Percentiles rank a stretch among this genome's conserved stretches.
Evolutionary conservation across 2,113 vertebrate species (phyloP).

Genomic region (Pterophyllum scalare): DNA sequence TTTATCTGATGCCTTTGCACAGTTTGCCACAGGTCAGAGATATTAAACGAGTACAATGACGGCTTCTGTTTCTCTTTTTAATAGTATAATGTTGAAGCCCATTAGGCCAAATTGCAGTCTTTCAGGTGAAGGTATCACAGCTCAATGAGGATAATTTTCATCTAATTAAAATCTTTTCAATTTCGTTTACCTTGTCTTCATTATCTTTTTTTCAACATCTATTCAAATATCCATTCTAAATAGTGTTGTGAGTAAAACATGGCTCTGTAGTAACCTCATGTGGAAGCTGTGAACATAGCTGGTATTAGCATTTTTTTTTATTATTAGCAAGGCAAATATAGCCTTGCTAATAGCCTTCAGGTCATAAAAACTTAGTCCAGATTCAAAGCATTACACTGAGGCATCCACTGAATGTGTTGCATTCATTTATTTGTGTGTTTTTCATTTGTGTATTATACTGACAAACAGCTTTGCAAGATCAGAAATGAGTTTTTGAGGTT

Average conservation of each 20-base stretch:
- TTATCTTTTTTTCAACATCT: neutral
- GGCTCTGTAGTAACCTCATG: neutral
- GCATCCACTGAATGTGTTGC: neutral
- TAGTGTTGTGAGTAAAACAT: neutral
- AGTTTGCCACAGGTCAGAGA: conserved; percentile 4
- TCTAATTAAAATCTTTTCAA: conserved; percentile 1
- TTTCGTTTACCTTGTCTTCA: neutral
- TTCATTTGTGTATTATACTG: neutral
- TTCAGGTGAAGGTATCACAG: neutral
- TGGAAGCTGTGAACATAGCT: neutral
- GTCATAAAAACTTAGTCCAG: neutral
- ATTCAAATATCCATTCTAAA: neutral
- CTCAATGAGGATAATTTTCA: neutral
- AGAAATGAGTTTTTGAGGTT: too few relatives aligned
- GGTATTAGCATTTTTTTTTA: neutral
- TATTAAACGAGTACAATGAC: neutral
- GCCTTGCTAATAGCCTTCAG: too few relatives aligned
- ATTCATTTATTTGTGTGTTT: neutral
- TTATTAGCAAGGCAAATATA: neutral
- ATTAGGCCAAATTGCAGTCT: neutral
- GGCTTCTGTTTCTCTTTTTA: conserved; percentile 5
- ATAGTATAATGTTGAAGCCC: neutral
- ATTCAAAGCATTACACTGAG: neutral
- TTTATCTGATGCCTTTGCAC: conserved; percentile 12
- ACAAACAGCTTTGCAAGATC: neutral